Percentiles rank a stretch among this genome's conserved stretches.
Evolutionary conservation across 1,140 invertebrate genomes (phyloP).

Genomic region (Pseudomyrmex pallidus): DNA sequence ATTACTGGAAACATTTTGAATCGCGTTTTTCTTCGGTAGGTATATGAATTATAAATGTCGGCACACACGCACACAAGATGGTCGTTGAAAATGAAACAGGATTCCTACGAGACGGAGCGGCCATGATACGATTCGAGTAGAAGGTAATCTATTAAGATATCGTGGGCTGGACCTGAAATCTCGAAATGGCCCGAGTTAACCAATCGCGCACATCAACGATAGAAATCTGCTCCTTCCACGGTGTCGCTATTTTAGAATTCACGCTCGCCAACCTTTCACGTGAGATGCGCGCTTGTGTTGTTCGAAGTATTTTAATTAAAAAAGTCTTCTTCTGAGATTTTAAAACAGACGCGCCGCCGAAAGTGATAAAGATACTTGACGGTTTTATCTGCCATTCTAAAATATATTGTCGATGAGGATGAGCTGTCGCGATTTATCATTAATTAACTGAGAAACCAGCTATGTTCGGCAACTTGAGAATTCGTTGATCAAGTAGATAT

Average conservation of each 20-base stretch:
- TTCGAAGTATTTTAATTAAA: slow-evolving; percentile 68
- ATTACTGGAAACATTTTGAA: slow-evolving; percentile 11
- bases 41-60: slow-evolving; percentile 11
- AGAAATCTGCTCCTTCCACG: slow-evolving; percentile 50
- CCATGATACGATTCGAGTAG: slow-evolving; percentile 72
- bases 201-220: slow-evolving; percentile 80
- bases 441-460: neutral
- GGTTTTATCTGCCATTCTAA: slow-evolving; percentile 64
- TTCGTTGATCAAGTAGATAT: slow-evolving; percentile 4
- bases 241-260: slow-evolving; percentile 62
- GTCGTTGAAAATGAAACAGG: slow-evolving; percentile 31
- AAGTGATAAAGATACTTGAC: slow-evolving; percentile 70
- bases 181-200: slow-evolving; percentile 62
- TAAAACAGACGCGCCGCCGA: neutral
- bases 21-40: too few relatives aligned
- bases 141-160: slow-evolving; percentile 83
- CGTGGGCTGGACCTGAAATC: slow-evolving; percentile 78
- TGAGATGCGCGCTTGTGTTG: slow-evolving; percentile 25
- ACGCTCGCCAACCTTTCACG: slow-evolving; percentile 21
- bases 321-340: slow-evolving; percentile 20
- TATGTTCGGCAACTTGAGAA: neutral
- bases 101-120: slow-evolving; percentile 52
- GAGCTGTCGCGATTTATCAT: slow-evolving; percentile 33
- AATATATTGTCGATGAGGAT: slow-evolving; percentile 48
- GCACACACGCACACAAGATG: neutral